Evolutionary conservation across 1,140 invertebrate genomes (phyloP).

Genomic region (Thalassaphorura encarpata): DNA sequence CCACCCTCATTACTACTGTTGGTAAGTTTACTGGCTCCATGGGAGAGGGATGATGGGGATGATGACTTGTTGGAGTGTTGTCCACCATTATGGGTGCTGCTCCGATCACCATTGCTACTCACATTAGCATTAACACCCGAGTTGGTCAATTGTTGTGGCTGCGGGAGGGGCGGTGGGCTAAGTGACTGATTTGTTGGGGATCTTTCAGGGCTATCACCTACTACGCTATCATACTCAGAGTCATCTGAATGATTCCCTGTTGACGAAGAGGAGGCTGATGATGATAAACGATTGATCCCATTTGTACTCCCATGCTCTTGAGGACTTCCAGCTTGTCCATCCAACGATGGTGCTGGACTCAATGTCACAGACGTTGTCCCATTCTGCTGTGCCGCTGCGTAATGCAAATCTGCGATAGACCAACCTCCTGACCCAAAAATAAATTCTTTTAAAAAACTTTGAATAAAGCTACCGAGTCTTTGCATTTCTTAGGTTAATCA

Average conservation of each 20-base stretch:
- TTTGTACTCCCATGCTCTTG: constrained; percentile 49
- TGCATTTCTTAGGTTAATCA: too few relatives aligned
- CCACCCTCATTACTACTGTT: constrained; percentile 19
- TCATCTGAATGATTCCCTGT: constrained; percentile 44
- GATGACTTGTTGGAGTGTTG: constrained; percentile 21
- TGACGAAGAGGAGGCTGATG: constrained; percentile 39
- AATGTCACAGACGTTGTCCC: constrained; percentile 61
- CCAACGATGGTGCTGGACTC: constrained; percentile 76
- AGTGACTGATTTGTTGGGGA: constrained; percentile 33
- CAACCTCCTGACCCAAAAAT: constrained; percentile 15
- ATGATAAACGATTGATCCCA: constrained; percentile 25
- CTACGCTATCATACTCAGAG: constrained; percentile 53
- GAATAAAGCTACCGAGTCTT: too few relatives aligned
- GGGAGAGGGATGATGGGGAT: constrained; percentile 10
- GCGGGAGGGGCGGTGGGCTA: constrained; percentile 24
- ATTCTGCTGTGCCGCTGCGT: constrained; percentile 30
- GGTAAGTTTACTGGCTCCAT: constrained; percentile 20
- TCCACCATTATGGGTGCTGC: constrained; percentile 19
- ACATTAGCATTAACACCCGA: constrained; percentile 21
- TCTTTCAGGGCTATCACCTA: constrained; percentile 36
- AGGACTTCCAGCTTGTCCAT: constrained; percentile 74
- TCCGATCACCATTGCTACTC: too few relatives aligned
- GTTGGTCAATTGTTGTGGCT: constrained; percentile 27
- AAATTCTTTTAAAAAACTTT: too few relatives aligned
- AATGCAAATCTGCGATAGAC: constrained; percentile 33